phyloP scores from a whole-genome alignment of 2,797 vertebrate species.

The Gymnodraco acuticeps region DNA sequence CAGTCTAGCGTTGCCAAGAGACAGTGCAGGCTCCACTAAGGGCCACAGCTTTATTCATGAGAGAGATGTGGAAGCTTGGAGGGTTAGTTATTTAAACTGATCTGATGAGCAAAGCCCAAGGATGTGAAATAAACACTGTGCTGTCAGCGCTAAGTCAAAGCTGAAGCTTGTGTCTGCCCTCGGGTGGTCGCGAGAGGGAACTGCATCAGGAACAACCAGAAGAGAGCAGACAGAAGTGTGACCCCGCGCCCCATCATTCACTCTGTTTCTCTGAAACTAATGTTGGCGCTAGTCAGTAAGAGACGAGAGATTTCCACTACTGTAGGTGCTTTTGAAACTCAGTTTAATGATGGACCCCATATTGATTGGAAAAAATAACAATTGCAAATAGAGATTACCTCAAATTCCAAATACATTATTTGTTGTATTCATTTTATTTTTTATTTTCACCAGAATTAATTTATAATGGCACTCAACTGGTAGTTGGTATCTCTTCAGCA shows the following conservation, averaged over 20 bases:
- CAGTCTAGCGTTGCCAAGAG: conserved; percentile 80
- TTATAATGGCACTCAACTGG: neutral
- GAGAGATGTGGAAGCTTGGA: conserved; percentile 54
- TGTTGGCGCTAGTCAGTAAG: neutral
- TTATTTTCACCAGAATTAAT: neutral
- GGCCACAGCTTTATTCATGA: conserved; percentile 77
- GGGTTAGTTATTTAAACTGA: conserved; percentile 73
- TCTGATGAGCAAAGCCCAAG: conserved; percentile 83
- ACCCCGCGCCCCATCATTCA: neutral
- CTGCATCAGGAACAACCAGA: neutral
- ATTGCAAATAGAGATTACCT: neutral
- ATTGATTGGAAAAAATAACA: neutral
- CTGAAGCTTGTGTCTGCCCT: conserved; percentile 79
- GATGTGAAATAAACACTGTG: conserved; percentile 82
- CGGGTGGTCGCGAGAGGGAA: conserved; percentile 56
- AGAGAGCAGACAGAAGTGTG: neutral
- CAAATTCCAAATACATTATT: too few species aligned
- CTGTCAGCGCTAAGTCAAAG: conserved; percentile 75
- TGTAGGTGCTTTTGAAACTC: neutral
- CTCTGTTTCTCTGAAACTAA: neutral
- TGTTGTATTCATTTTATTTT: neutral
- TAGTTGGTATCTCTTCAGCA: neutral
- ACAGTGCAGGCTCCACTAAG: conserved; percentile 84
- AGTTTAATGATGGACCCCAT: neutral
- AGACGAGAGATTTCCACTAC: neutral